Base-by-base conservation (phyloP, 2,888 invertebrate species). In the Lathronympha strigana region DNA sequence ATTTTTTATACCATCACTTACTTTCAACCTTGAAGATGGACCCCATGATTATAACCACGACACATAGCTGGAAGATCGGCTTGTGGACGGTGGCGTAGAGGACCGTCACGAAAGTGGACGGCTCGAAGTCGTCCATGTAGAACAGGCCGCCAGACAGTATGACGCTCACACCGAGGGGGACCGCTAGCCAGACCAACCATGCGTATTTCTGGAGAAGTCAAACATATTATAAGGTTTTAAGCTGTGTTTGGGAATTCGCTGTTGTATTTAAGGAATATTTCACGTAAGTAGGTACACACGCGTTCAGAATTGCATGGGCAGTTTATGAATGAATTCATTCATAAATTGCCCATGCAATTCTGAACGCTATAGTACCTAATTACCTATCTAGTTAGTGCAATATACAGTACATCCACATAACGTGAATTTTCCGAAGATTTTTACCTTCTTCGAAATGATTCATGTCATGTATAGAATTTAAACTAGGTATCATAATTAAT, bases 121-220 rank as follows among this genome's bases (percentile, higher is more conserved):
- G 75, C 0, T 69, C 55, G 1, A 28, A 66, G 0, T 75, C 80
- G 67, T 86, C 86, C 0, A 66, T 45, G 77, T 90, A 91, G 80
- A 90, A 91, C 57, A 86, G 17, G 0, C 84, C 87, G 0, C 91
- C 91, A 0, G 88, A 82, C 1, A 91, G 78, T 25, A 92, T 84
- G 21, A 86, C 72, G 0, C 68, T 75, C 11, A 90, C 73, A 0
- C 74, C 86, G 11, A 80, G 31, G 0, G 90, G 90, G 61, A 89
- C 74, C 11, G 71, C 0, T 15, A 78, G 28, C 90, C 89, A 90
- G 8, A 77, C 62, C 0, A 74, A 36, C 80, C 80, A 84, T 8
- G 83, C 80, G 71, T 79, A 73, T 15, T 76, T 82, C 90, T 90
- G 78, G 0, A 76, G 21, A 21, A 15, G 13, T 9, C 11, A 19